A percentile compares a stretch with the other conserved stretches of the same genome.
phyloP scores from a whole-genome alignment of 1,140 invertebrate species.

The Calephelis virginiensis region DNA sequence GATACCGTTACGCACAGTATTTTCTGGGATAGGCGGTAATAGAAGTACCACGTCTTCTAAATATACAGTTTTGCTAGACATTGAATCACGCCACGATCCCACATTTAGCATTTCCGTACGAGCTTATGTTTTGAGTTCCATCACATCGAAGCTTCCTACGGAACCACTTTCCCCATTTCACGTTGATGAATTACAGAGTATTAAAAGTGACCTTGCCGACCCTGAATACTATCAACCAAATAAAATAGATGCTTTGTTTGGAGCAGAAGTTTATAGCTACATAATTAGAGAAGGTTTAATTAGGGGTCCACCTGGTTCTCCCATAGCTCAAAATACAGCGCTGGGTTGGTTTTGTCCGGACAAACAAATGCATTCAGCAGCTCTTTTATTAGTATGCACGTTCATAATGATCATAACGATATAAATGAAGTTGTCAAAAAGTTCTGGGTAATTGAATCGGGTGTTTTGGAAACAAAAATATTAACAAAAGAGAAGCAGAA shows the following conservation, averaged over 20 bases:
- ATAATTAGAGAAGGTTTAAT: too few species aligned
- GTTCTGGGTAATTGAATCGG: slow-evolving; percentile 31
- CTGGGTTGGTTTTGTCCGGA: slow-evolving; percentile 12
- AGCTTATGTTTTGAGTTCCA: slow-evolving; percentile 4
- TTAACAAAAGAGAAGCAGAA: slow-evolving; percentile 21
- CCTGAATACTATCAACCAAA: too few species aligned
- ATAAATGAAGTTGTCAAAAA: slow-evolving; percentile 19
- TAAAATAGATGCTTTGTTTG: too few species aligned
- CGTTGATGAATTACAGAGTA: too few species aligned
- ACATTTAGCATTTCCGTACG: neutral
- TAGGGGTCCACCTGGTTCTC: too few species aligned
- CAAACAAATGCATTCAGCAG: neutral
- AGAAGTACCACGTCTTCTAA: neutral
- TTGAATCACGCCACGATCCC: neutral
- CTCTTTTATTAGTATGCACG: slow-evolving; percentile 16
- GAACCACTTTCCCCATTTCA: too few species aligned
- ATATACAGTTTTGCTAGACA: neutral
- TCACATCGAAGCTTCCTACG: too few species aligned
- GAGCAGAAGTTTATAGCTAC: too few species aligned
- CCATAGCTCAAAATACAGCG: slow-evolving; percentile 14
- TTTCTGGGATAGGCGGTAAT: slow-evolving; percentile 1
- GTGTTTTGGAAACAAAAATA: neutral
- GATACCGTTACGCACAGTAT: neutral
- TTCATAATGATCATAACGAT: slow-evolving; percentile 21
- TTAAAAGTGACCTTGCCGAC: too few species aligned